Percentiles rank a stretch among this genome's conserved stretches.
Evolutionary conservation across 53 echinoderm and acorn worm species (phyloP).

Genomic region (Pentamera pediparva): DNA sequence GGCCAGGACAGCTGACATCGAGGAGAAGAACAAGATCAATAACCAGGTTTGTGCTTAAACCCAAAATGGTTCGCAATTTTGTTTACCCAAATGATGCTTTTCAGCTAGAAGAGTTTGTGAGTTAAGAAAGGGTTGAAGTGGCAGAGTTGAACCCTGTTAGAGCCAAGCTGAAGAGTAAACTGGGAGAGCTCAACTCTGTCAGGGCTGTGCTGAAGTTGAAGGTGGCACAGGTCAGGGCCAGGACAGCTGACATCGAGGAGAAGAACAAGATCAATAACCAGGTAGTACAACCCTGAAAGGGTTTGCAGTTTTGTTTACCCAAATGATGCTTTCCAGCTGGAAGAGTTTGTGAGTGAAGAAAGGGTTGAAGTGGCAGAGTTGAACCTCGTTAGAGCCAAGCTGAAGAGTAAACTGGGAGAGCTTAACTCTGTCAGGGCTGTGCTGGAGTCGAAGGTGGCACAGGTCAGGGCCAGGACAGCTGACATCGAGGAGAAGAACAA

Average conservation of each 20-base stretch:
- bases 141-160: background rate
- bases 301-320: too few relatives aligned
- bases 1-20: constrained; percentile 67
- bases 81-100: too few relatives aligned
- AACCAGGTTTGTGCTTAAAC: too few relatives aligned
- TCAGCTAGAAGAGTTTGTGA: too few relatives aligned
- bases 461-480: constrained; percentile 49
- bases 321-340: too few relatives aligned
- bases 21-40: constrained; percentile 84
- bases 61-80: too few relatives aligned
- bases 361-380: too few relatives aligned
- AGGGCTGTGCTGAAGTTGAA: constrained; percentile 41
- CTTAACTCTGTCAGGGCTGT: constrained; percentile 23
- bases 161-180: constrained; percentile 44
- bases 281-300: too few relatives aligned
- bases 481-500: constrained; percentile 85
- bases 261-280: constrained; percentile 89
- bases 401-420: constrained; percentile 37
- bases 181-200: background rate
- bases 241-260: constrained; percentile 71
- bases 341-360: too few relatives aligned
- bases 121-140: too few relatives aligned
- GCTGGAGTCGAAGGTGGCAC: constrained; percentile 32
- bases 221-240: constrained; percentile 41
- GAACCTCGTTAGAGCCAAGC: constrained; percentile 23